Percentiles rank a stretch among this genome's conserved stretches.
These are phyloP conservation scores for Batillaria attramentaria DNA, from an alignment of 1,140 invertebrate genomes.

Conservation along the genomic window DNA sequence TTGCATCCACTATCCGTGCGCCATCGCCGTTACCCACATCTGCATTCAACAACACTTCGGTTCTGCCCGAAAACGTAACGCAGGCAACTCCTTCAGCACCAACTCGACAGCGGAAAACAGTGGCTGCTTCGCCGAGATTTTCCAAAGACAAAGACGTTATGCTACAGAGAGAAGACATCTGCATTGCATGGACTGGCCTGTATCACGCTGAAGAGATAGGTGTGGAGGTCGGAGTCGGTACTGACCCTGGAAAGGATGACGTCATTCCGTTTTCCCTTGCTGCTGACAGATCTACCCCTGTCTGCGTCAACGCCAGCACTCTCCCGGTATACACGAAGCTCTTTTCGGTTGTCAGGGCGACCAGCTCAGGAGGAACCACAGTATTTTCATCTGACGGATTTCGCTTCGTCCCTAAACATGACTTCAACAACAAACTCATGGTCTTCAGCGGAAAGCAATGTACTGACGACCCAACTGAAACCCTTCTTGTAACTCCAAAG, in stretches of 20 bases:
- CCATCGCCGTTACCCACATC: neutral
- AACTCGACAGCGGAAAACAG: neutral
- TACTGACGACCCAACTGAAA: neutral
- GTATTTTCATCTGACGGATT: conserved; percentile 18
- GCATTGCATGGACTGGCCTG: conserved; percentile 46
- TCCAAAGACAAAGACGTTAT: conserved; percentile 32
- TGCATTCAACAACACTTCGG: neutral
- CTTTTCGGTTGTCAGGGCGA: conserved; percentile 15
- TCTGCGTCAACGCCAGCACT: conserved; percentile 8
- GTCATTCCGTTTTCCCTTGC: neutral
- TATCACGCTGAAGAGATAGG: conserved; percentile 37
- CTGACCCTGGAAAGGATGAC: neutral
- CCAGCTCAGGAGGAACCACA: conserved; percentile 3
- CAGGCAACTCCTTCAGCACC: neutral
- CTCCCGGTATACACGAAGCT: conserved; percentile 27
- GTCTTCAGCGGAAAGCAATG: conserved; percentile 16
- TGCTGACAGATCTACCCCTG: neutral
- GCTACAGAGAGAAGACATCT: conserved; percentile 25
- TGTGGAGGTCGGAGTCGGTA: conserved; percentile 45
- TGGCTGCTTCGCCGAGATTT: neutral
- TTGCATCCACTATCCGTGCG: neutral
- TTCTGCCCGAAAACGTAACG: neutral
- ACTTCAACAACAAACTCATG: neutral
- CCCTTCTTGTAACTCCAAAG: neutral
- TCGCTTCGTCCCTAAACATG: neutral